phyloP scores from a whole-genome alignment of 2,113 vertebrate species.

The Mus spicilegus region DNA sequence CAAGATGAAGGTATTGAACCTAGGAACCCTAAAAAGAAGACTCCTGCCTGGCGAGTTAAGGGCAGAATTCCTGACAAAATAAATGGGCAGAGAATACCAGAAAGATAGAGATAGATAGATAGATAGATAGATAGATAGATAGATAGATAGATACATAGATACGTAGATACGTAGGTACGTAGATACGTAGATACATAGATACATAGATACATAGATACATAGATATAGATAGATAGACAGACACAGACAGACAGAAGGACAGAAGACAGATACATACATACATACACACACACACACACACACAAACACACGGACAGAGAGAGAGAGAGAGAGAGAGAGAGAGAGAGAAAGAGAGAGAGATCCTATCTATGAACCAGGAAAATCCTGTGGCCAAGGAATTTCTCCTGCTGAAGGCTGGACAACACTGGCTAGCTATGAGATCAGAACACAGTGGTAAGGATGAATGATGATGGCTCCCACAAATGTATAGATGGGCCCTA shows the following conservation, averaged over 20 bases:
- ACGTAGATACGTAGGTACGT: too few relatives aligned
- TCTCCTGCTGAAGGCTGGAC: constrained; percentile 85
- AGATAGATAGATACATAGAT: too few relatives aligned
- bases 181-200: too few relatives aligned
- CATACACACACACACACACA: too few relatives aligned
- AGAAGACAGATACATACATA: too few relatives aligned
- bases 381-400: constrained; percentile 89
- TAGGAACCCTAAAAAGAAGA: not conserved
- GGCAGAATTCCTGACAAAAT: not conserved
- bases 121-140: too few relatives aligned
- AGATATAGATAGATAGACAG: too few relatives aligned
- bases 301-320: too few relatives aligned
- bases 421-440: constrained; percentile 59
- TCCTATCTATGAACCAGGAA: constrained; percentile 77
- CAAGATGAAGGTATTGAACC: not conserved
- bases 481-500: constrained; percentile 52
- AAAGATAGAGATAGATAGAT: not conserved
- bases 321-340: too few relatives aligned
- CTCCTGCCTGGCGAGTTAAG: not conserved
- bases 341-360: too few relatives aligned
- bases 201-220: too few relatives aligned
- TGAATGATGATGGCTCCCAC: constrained; percentile 66
- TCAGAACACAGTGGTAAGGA: constrained; percentile 65
- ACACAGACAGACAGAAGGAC: too few relatives aligned
- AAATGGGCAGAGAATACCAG: not conserved